Evolutionary conservation across 1,140 invertebrate genomes (phyloP), one percentile per base, ranked within the genome.

Genomic region (Pissodes strobi): DNA sequence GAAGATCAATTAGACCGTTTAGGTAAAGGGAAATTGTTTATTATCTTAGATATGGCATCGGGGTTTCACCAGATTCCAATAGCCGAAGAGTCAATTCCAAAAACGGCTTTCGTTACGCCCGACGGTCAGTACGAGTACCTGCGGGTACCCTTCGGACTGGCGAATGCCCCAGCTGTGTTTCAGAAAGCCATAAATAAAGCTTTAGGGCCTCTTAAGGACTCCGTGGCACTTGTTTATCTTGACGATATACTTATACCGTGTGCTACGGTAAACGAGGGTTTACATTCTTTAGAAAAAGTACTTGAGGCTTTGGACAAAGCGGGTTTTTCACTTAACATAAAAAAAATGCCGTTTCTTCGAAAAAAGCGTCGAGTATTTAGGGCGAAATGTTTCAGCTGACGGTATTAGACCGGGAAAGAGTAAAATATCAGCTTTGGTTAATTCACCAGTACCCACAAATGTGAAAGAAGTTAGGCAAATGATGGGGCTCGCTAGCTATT

Each of bases 1-100:
- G 79, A 80, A 12, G 79, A 82, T 19, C 67, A 64, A 49, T 37
- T 78, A 2, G 71, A 72, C 22, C 25, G 43, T 8, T 17, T 76
- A 25, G 34, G 30, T 18, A 53, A 62, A 6, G 65, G 43, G 57
- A 56, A 61, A 18, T 60, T 68, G 13, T 79, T 76, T 55, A 71
- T 66, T 21, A 66, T 15, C 66, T n/a, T n/a, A n/a, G n/a, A n/a
- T n/a, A n/a, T n/a, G n/a, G n/a, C n/a, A n/a, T n/a, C n/a, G n/a
- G n/a, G 65, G 4, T 74, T 70, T 38, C 67, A 70, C 25, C 71
- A 74, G 18, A 66, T 74, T 0, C 63, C 57, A 6, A 34, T 79
- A 0, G 59, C 80, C 0, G 69, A 75, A 37, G 66, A 71, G 19
- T 67, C 72, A 1, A 75, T 76, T 64, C 74, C 67, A 19, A 61